phyloP scores from a whole-genome alignment of 2,113 vertebrate species.

The Chloropsis cyanopogon region DNA sequence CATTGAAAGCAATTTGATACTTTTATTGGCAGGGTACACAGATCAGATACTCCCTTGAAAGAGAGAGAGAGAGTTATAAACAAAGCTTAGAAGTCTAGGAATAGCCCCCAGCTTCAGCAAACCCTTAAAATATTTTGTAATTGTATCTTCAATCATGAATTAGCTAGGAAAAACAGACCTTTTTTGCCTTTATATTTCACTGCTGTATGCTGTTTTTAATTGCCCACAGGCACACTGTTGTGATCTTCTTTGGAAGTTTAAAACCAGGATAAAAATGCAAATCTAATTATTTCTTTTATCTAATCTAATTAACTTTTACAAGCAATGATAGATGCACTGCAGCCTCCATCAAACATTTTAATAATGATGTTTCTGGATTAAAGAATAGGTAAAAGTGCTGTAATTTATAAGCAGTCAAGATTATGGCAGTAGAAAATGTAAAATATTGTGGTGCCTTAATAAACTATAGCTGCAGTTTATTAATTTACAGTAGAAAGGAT shows the following conservation, averaged over 20 bases:
- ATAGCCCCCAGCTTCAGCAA: constrained; percentile 79
- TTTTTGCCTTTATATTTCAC: constrained; percentile 70
- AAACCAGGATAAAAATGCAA: constrained; percentile 79
- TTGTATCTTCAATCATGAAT: constrained; percentile 77
- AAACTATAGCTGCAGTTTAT: constrained; percentile 25
- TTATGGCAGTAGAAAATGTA: constrained; percentile 46
- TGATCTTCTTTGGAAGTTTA: constrained; percentile 76
- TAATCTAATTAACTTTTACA: constrained; percentile 79
- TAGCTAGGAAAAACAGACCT: constrained; percentile 71
- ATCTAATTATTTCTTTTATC: constrained; percentile 83
- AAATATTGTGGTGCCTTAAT: constrained; percentile 45
- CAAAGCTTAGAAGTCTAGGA: constrained; percentile 78
- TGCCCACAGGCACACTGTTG: constrained; percentile 73
- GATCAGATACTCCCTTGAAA: constrained; percentile 73
- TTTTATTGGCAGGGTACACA: constrained; percentile 65
- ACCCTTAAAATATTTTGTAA: constrained; percentile 81
- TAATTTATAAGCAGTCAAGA: constrained; percentile 56
- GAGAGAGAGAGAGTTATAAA: constrained; percentile 68
- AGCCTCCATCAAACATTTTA: constrained; percentile 74
- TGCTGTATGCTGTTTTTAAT: constrained; percentile 72
- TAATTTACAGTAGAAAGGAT: constrained; percentile 13
- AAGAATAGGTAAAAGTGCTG: constrained; percentile 73
- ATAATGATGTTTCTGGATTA: constrained; percentile 73
- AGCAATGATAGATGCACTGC: constrained; percentile 73
- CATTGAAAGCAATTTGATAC: constrained; percentile 76